Base-by-base conservation (phyloP, 2,888 invertebrate species). In the Leptothorax acervorum region DNA sequence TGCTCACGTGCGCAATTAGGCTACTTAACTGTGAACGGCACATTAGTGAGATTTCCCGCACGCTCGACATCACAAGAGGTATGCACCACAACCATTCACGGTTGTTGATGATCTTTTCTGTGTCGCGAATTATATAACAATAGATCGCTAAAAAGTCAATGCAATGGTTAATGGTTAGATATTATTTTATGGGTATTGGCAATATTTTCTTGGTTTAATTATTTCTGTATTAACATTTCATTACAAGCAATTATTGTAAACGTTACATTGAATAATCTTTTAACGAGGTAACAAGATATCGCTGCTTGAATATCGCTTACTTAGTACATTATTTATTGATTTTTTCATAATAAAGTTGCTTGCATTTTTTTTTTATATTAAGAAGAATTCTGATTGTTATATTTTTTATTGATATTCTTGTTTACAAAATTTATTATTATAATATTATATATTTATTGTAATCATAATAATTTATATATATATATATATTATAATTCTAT, bases 1-100 rank as follows among this genome's bases (percentile, higher is more conserved):
- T 55, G 28, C 12, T 76, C 66, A 51, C 42, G 11, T 42, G 12
- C 51, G n/a, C 68, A 55, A 78, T 66, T 78, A 78, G 28, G 42
- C 23, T 78, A 9, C 9, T 66, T 42, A 78, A 55, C 53, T 42
- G 31, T 55, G 53, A 55, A 28, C 42, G 12, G 28, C 31, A 55
- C 31, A 55, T 55, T 68, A 78, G 28, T 28, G 28, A 42, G 53
- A 53, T 48, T 75, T 63, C 15, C 5, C 39, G 18, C 66, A 51
- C 18, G 28, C 18, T 55, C n/a, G 28, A n/a, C 9, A 23, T 39
- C 12, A 1, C 15, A 9, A 60, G n/a, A 15, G n/a, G n/a, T 45
- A 55, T 28, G 28, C 3, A 23, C 15, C 35, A 15, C 48, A 51
- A 42, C 9, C 9, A 51, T 65, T 6, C 18, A 9, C 6, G 15